phyloP scores from a whole-genome alignment of 2,113 vertebrate species.

The Muntiacus muntjak region DNA sequence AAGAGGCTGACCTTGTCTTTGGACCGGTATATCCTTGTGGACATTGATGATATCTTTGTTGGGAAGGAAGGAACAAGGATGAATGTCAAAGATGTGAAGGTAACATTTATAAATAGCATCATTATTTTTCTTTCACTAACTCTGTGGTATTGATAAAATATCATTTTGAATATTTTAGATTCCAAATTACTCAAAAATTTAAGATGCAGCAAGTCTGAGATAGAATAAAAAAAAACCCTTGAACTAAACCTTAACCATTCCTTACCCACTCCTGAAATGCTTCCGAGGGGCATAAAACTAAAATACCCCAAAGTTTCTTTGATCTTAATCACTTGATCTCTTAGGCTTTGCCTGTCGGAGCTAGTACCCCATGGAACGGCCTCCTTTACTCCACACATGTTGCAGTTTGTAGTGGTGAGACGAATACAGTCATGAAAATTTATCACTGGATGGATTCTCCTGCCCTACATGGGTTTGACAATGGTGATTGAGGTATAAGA shows the following conservation, averaged over 20 bases:
- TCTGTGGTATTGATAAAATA: background rate
- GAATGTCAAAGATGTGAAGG: conserved; percentile 86
- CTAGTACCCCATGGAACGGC: background rate
- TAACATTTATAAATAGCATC: conserved; percentile 33
- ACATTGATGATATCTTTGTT: conserved; percentile 89
- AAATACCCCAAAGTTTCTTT: background rate
- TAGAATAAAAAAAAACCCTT: background rate
- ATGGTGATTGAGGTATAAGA: background rate
- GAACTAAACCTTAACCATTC: background rate
- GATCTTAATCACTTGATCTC: background rate
- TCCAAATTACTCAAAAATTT: background rate
- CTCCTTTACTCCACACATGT: background rate
- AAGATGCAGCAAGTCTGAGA: background rate
- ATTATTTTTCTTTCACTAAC: background rate
- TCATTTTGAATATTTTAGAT: background rate
- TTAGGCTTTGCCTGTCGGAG: background rate
- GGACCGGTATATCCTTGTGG: conserved; percentile 86
- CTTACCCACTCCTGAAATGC: background rate
- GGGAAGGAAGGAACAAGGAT: conserved; percentile 87
- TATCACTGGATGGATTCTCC: background rate
- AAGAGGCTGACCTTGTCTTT: conserved; percentile 81
- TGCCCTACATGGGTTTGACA: background rate
- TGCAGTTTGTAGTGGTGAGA: background rate
- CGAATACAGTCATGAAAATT: background rate
- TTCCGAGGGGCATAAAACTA: background rate